Conservation (phyloP, 2,113 vertebrate genomes). For the Mystacornis crossleyi region DNA sequence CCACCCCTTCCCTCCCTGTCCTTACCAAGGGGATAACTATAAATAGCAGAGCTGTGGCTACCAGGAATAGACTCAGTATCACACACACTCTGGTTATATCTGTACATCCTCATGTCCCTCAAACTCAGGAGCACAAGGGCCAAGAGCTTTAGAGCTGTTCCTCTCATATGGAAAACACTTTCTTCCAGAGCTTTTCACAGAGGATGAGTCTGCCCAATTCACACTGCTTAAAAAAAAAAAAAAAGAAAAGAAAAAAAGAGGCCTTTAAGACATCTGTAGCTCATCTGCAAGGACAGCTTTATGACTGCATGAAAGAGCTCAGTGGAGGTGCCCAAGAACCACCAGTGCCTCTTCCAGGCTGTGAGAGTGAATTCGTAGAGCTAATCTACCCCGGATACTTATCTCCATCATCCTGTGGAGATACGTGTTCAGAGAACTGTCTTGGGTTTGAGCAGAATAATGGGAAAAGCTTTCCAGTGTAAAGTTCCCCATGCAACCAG, state of each 20-base stretch:
- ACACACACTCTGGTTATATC: neutral
- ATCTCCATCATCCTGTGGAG: neutral
- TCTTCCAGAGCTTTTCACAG: neutral
- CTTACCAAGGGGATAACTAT: neutral
- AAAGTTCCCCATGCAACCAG: neutral
- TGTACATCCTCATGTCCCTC: neutral
- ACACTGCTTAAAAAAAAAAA: neutral
- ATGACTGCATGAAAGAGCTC: neutral
- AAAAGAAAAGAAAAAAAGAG: neutral
- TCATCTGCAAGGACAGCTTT: neutral
- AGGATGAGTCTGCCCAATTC: neutral
- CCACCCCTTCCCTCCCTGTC: neutral
- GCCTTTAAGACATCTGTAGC: neutral
- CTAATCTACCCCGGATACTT: neutral
- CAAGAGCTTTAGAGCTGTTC: neutral
- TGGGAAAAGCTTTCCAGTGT: neutral
- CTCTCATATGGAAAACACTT: fast-evolving
- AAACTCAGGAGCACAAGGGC: neutral
- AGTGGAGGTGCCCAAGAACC: neutral
- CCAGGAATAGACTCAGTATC: neutral
- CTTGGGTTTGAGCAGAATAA: neutral
- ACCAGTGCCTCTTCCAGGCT: neutral
- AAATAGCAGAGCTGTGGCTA: neutral
- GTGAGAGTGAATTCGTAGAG: fast-evolving
- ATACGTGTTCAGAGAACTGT: neutral